Evolutionary conservation across 2,888 invertebrate genomes (phyloP), one percentile per base, ranked within the genome.

Genomic region (Lingula anatina): DNA sequence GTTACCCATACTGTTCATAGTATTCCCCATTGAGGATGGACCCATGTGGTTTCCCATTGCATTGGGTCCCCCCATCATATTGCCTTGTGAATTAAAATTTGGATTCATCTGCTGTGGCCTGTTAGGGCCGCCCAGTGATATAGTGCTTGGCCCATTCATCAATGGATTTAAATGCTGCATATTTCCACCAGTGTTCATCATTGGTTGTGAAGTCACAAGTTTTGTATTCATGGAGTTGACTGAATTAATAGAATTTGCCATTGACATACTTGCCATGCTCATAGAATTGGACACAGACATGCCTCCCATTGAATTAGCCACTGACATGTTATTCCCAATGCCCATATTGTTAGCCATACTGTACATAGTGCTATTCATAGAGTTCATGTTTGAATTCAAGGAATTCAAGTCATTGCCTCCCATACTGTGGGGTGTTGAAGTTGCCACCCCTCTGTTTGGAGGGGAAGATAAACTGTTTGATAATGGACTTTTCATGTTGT

Each of bases 401-500:
- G n/a, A n/a, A n/a, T n/a, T n/a, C n/a, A n/a, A n/a, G n/a, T n/a
- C n/a, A n/a, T n/a, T n/a, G n/a, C n/a, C n/a, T n/a, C n/a, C n/a
- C n/a, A n/a, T n/a, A n/a, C n/a, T n/a, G n/a, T n/a, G n/a, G n/a
- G n/a, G n/a, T n/a, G n/a, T n/a, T n/a, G n/a, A n/a, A n/a, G n/a
- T n/a, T n/a, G n/a, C n/a, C 40, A 60, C 56, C 44, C 57, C 59
- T 49, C 61, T 62, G 57, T 66, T 66, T 46, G 68, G 64, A 41
- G 70, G 67, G 7, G 72, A 68, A 47, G 65, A 60, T 54, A 70
- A 54, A 59, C 53, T 71, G 51, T 63, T 68, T 25, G 67, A 56
- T 44, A 66, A 45, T 18, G 65, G 68, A 56, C 66, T 70, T 57
- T 71, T 72, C 12, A 62, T 62, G 42, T 60, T 60, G 54, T 63